These are phyloP conservation scores for Caenorhabditis sinica DNA, from an alignment of 2,888 invertebrate genomes.

Conservation along the genomic window DNA sequence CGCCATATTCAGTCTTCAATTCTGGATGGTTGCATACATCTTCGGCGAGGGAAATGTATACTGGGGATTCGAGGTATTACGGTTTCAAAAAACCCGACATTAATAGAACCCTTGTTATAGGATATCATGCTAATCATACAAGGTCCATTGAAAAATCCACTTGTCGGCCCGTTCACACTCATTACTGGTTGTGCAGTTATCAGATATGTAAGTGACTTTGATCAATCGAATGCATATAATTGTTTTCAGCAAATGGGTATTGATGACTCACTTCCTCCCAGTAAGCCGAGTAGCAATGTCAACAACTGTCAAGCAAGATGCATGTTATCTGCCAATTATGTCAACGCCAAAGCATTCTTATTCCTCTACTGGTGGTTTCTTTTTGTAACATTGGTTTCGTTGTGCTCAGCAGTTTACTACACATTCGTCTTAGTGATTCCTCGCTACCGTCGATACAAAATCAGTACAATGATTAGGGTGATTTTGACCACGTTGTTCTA, in stretches of 20 bases:
- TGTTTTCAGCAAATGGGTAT: slow-evolving; percentile 16
- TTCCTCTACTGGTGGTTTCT: slow-evolving; percentile 72
- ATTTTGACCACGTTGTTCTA: background rate
- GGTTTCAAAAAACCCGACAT: no score
- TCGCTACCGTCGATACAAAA: slow-evolving; percentile 22
- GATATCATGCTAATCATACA: background rate
- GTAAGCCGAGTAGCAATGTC: background rate
- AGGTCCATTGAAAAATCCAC: slow-evolving; percentile 10
- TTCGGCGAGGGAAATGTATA: slow-evolving; percentile 51
- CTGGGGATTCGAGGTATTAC: slow-evolving; percentile 68
- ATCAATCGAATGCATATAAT: no score
- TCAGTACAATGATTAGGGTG: slow-evolving; percentile 51
- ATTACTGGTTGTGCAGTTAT: slow-evolving; percentile 46
- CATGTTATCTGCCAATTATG: slow-evolving; percentile 63
- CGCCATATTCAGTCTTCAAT: slow-evolving; percentile 51
- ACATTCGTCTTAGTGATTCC: slow-evolving; percentile 35
- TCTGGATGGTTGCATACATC: slow-evolving; percentile 37
- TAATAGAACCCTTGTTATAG: no score
- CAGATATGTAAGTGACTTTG: slow-evolving; percentile 12
- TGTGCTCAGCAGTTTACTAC: slow-evolving; percentile 47
- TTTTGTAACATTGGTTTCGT: slow-evolving; percentile 33
- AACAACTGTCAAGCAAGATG: slow-evolving; percentile 31
- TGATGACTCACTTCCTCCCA: background rate
- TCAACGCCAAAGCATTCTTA: slow-evolving; percentile 67
- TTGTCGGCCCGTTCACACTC: slow-evolving; percentile 28